Evolutionary conservation across 1,140 invertebrate genomes (phyloP).

Genomic region (Trichogramma pretiosum): DNA sequence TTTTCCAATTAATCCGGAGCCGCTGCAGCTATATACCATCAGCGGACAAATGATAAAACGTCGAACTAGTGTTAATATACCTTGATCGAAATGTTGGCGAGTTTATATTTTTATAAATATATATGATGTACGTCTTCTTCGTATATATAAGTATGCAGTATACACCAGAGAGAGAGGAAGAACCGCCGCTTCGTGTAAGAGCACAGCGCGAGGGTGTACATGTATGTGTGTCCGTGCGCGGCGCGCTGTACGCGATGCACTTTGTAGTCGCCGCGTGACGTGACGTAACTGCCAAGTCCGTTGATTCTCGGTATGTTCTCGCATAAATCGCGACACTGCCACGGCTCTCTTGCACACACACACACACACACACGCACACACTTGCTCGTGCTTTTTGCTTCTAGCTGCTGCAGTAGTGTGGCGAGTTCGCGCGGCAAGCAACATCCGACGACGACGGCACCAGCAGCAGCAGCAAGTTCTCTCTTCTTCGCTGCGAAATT

Average conservation of each 20-base stretch:
- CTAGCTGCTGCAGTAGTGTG: neutral
- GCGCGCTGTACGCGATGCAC: too few relatives aligned
- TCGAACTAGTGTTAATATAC: too few relatives aligned
- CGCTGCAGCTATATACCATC: too few relatives aligned
- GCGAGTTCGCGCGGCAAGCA: neutral
- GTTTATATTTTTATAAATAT: too few relatives aligned
- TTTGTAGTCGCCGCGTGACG: conserved; percentile 44
- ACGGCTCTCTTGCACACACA: neutral
- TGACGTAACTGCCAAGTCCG: conserved; percentile 40
- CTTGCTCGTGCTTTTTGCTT: neutral
- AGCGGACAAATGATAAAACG: too few relatives aligned
- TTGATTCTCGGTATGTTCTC: conserved; percentile 33
- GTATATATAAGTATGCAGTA: neutral
- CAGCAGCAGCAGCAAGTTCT: neutral
- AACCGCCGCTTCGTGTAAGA: conserved; percentile 5
- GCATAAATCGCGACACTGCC: conserved; percentile 15
- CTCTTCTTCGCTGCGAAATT: conserved; percentile 39
- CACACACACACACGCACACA: neutral
- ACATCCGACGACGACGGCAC: neutral
- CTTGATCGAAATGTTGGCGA: too few relatives aligned
- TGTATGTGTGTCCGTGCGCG: too few relatives aligned
- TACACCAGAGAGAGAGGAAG: conserved; percentile 16
- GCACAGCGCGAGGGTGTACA: too few relatives aligned
- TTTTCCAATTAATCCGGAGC: too few relatives aligned
- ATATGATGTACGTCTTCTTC: too few relatives aligned